Conservation (phyloP, 2,113 vertebrate genomes). For the Apeltes quadracus region DNA sequence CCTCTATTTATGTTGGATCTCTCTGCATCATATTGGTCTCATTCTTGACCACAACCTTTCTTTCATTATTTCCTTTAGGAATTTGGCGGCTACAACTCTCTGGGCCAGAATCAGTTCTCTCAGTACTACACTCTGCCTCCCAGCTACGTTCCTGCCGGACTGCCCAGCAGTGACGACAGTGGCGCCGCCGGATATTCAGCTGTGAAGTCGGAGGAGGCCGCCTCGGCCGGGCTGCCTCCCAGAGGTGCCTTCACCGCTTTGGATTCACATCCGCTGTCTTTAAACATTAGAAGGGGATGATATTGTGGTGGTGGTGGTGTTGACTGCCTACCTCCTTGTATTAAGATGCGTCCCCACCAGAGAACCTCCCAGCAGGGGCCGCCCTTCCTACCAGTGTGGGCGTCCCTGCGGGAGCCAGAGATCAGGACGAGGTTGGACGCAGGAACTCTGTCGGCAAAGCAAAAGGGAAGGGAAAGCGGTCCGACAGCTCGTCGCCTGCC, state of each 20-base stretch:
- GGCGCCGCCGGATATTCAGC: conserved; percentile 78
- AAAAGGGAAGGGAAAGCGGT: conserved; percentile 92
- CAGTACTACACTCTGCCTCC: conserved; percentile 88
- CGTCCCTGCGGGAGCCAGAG: conserved; percentile 81
- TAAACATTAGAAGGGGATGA: background rate
- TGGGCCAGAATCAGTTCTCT: conserved; percentile 92
- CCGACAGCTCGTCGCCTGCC: conserved; percentile 83
- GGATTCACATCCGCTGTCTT: background rate
- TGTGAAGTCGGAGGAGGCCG: conserved; percentile 81
- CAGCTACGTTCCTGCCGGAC: conserved; percentile 84
- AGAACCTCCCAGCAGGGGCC: conserved; percentile 73
- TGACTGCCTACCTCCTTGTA: background rate
- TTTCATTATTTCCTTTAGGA: conserved; percentile 77
- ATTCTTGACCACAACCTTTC: rapidly evolving
- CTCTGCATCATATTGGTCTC: background rate
- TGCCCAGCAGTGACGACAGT: conserved; percentile 79
- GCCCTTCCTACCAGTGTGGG: conserved; percentile 64
- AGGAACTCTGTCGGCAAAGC: conserved; percentile 91
- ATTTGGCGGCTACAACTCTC: conserved; percentile 89
- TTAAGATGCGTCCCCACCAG: conserved; percentile 73
- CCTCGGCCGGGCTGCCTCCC: conserved; percentile 71
- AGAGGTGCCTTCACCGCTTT: conserved; percentile 59
- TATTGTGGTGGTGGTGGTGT: background rate
- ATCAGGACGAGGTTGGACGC: conserved; percentile 87
- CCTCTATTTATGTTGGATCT: background rate